Evolutionary conservation across 2,113 vertebrate species (phyloP), one percentile per base, ranked within the genome.

Genomic region (Urocynchramus pylzowi): DNA sequence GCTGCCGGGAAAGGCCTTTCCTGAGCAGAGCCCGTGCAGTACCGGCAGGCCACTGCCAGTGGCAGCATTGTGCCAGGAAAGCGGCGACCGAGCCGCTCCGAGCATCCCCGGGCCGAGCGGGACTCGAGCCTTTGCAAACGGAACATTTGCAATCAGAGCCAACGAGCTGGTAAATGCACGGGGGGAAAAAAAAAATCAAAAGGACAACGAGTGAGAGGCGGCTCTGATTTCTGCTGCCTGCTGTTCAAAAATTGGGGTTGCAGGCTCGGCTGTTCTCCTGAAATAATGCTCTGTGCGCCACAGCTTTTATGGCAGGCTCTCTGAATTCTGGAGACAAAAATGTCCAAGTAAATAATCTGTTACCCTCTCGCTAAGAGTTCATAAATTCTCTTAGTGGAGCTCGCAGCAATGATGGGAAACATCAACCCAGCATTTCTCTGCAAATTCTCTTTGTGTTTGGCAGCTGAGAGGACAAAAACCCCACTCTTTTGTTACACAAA

Each of bases 41-140:
- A 90, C 93, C 70, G n/a, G 1, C 3, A 7, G 67, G 47, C 22
- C 54, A 37, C 98, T 99, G 98, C 95, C 96, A 96, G 98, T 93
- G 99, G 99, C 98, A 99, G 98, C 98, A 99, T 99, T 98, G 98
- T 85, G 97, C 97, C 93, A 94, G 91, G 90, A 74, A 93, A 87
- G 93, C 28, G 4, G 44, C 4, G 76, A 2, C 35, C 0, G 10
- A 33, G 8, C 42, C 33, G 44, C 45, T 22, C 35, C 2, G 5
- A 33, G 21, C 39, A 9, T 10, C 18, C 12, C 50, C 6, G 28
- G 12, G 27, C 57, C 31, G 39, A 3, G 10, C 73, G 15, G 24
- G 73, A 26, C 6, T 60, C 3, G 4, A n/a, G 41, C 10, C 21
- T 87, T 31, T 35, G 11, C 2, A 8, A 31, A 35, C 1, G 47